A percentile compares a stretch with the other conserved stretches of the same genome.
phyloP scores from a whole-genome alignment of 35 echinoderm and acorn worm species.

The Lytechinus variegatus region DNA sequence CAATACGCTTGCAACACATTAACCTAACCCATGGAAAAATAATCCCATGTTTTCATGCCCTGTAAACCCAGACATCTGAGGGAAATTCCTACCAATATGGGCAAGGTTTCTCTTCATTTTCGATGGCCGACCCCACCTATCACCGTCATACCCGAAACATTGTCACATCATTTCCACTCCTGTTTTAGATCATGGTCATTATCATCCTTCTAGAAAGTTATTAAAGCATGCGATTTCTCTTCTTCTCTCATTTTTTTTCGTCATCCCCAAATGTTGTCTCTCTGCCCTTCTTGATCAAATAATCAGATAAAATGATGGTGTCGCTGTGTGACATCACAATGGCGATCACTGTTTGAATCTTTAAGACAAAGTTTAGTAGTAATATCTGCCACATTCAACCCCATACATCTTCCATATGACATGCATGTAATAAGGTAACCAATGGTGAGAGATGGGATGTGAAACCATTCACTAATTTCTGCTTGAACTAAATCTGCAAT shows the following conservation, averaged over 20 bases:
- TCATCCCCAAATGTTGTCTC: neutral
- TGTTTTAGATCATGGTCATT: neutral
- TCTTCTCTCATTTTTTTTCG: neutral
- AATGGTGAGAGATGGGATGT: neutral
- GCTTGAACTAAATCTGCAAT: no score
- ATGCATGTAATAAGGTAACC: neutral
- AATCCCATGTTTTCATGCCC: conserved; percentile 31
- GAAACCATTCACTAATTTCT: neutral
- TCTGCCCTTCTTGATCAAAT: neutral
- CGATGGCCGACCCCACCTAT: neutral
- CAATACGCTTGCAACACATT: conserved; percentile 42
- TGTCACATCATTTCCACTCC: neutral
- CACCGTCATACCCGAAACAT: neutral
- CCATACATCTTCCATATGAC: neutral
- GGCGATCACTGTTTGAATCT: neutral
- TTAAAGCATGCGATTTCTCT: neutral
- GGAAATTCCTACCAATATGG: neutral
- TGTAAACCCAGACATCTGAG: neutral
- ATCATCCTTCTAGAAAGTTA: neutral
- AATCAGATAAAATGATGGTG: neutral
- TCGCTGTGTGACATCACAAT: neutral
- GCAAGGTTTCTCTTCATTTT: neutral
- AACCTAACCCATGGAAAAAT: conserved; percentile 19
- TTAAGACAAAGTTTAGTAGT: neutral
- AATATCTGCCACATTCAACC: neutral